Conservation (phyloP, 1,140 invertebrate genomes). For the Habropoda laboriosa region DNA sequence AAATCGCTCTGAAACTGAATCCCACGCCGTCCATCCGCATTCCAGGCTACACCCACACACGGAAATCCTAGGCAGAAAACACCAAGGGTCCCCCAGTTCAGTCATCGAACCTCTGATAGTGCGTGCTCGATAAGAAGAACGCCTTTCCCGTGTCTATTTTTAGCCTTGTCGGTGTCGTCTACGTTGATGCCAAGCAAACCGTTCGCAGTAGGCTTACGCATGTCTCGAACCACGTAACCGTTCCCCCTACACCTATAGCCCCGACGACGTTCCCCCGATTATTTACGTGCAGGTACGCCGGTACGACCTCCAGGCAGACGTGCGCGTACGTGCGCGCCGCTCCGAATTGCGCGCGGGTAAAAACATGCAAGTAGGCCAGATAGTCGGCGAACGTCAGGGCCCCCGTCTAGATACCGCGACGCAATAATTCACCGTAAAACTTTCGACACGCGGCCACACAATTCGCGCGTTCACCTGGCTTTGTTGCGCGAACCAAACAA, state of each 20-base stretch:
- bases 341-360: conserved; percentile 63
- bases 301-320: conserved; percentile 13
- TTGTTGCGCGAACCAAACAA: conserved; percentile 40
- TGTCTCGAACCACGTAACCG: conserved; percentile 46
- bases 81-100: neutral
- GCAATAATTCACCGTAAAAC: conserved; percentile 74
- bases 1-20: no score
- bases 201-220: conserved; percentile 44
- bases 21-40: conserved; percentile 3
- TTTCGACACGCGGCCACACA: conserved; percentile 69
- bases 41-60: neutral
- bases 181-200: conserved; percentile 52
- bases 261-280: conserved; percentile 26
- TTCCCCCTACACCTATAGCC: conserved; percentile 5
- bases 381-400: conserved; percentile 64
- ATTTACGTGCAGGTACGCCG: conserved; percentile 53
- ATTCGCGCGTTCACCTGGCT: conserved; percentile 46
- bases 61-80: neutral
- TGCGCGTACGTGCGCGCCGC: conserved; percentile 33
- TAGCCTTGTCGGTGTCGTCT: no score
- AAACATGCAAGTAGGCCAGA: conserved; percentile 76
- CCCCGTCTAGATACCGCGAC: conserved; percentile 70
- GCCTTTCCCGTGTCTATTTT: conserved; percentile 27
- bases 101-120: neutral
- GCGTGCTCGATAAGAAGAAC: conserved; percentile 17